A percentile compares a stretch with the other conserved stretches of the same genome.
These are phyloP conservation scores for Iguana delicatissima DNA, from an alignment of 2,797 vertebrate genomes.

Conservation along the genomic window DNA sequence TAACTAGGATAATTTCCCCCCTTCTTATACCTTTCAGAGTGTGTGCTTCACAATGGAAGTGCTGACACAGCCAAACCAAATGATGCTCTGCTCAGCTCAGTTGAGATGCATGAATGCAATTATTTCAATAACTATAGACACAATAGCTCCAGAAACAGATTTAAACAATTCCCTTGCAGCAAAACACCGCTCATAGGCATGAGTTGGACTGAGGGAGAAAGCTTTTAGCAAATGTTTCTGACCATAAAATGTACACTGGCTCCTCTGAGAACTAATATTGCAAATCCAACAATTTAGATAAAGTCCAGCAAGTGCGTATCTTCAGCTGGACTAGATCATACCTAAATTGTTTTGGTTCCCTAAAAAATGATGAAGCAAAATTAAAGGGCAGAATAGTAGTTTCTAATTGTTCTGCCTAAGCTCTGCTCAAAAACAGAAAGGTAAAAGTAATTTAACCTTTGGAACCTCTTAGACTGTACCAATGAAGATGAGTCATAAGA, in stretches of 20 bases:
- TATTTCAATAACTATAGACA: conserved; percentile 13
- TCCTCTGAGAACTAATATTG: background rate
- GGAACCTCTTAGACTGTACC: background rate
- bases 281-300: conserved; percentile 8
- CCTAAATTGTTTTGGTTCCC: background rate
- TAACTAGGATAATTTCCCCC: background rate
- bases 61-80: conserved; percentile 35
- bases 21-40: conserved; percentile 24
- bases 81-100: conserved; percentile 23
- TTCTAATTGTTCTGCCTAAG: background rate
- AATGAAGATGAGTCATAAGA: conserved; percentile 16
- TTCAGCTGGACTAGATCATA: background rate
- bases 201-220: background rate
- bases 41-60: conserved; percentile 32
- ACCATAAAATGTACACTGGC: background rate
- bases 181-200: background rate
- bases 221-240: conserved; percentile 18
- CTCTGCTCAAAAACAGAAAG: conserved; percentile 9
- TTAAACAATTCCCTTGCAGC: background rate
- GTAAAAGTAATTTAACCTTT: conserved; percentile 10
- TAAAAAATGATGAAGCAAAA: background rate
- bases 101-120: background rate
- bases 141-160: conserved; percentile 25
- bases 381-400: background rate
- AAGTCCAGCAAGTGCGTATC: background rate